A percentile compares a stretch with the other conserved stretches of the same genome.
These are phyloP conservation scores for Holcopasites calliopsidis DNA, from an alignment of 1,140 invertebrate genomes.

Conservation along the genomic window DNA sequence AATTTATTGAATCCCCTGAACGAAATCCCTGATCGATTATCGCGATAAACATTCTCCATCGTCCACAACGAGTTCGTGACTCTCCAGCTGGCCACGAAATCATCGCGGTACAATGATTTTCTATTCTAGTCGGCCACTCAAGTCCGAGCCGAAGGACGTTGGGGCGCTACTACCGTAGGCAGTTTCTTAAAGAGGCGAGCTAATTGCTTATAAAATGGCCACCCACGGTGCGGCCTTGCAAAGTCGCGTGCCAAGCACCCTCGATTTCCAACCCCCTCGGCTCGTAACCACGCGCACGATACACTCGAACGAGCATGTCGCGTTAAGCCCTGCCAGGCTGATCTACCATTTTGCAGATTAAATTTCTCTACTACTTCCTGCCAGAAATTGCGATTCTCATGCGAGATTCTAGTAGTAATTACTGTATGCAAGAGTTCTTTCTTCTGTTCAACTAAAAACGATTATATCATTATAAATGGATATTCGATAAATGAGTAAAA, in stretches of 20 bases:
- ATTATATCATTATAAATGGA: too few relatives aligned
- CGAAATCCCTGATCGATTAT: neutral
- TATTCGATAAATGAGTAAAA: too few relatives aligned
- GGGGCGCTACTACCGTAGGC: constrained; percentile 32
- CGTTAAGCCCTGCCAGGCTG: neutral
- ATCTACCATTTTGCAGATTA: neutral
- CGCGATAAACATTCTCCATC: constrained; percentile 6
- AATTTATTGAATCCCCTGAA: too few relatives aligned
- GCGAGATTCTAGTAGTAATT: neutral
- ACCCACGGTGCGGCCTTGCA: constrained; percentile 56
- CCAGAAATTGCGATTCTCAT: neutral
- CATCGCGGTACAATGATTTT: constrained; percentile 38
- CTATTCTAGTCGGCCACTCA: constrained; percentile 44
- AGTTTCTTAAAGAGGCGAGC: constrained; percentile 60
- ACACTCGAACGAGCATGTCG: constrained; percentile 23
- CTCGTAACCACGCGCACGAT: constrained; percentile 50
- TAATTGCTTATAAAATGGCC: constrained; percentile 70
- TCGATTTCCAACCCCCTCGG: constrained; percentile 47
- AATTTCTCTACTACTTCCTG: neutral
- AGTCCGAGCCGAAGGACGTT: constrained; percentile 21
- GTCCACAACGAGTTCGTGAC: constrained; percentile 16
- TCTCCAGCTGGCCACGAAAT: neutral
- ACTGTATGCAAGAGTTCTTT: too few relatives aligned
- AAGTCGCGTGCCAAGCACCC: constrained; percentile 65
- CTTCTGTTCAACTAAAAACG: too few relatives aligned